Conservation (phyloP, 2,888 invertebrate genomes). For the Beris morrisii region DNA sequence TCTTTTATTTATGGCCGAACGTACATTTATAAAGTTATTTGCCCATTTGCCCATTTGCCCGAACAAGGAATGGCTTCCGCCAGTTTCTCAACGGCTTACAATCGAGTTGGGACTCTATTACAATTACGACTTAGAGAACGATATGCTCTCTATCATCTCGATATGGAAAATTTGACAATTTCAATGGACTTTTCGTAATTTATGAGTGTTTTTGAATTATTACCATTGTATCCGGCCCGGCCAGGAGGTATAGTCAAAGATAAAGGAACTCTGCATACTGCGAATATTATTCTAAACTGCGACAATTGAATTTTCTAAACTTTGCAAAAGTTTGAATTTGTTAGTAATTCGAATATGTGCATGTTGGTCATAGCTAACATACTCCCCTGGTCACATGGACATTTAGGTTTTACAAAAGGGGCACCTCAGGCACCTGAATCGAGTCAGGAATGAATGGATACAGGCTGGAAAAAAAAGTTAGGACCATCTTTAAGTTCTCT, state of each 20-base stretch:
- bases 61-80: slow-evolving; percentile 22
- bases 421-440: no score
- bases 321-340: no score
- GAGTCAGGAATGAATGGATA: no score
- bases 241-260: no score
- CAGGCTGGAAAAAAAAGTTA: no score
- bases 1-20: slow-evolving; percentile 26
- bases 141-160: slow-evolving; percentile 14
- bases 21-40: slow-evolving; percentile 30
- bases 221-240: no score
- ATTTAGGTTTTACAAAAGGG: no score
- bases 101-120: slow-evolving; percentile 1
- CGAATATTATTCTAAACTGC: neutral
- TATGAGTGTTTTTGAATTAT: slow-evolving; percentile 9
- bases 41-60: slow-evolving; percentile 21
- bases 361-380: no score
- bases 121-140: neutral
- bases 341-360: no score
- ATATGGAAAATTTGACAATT: slow-evolving; percentile 26
- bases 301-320: neutral
- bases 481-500: no score
- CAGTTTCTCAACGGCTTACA: slow-evolving; percentile 2
- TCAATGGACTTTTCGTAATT: slow-evolving; percentile 2
- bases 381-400: no score
- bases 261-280: no score